Evolutionary conservation across 30 jellyfish, hydroid and myxozoan species (phyloP).

Genomic region (Chironex yamaguchii): DNA sequence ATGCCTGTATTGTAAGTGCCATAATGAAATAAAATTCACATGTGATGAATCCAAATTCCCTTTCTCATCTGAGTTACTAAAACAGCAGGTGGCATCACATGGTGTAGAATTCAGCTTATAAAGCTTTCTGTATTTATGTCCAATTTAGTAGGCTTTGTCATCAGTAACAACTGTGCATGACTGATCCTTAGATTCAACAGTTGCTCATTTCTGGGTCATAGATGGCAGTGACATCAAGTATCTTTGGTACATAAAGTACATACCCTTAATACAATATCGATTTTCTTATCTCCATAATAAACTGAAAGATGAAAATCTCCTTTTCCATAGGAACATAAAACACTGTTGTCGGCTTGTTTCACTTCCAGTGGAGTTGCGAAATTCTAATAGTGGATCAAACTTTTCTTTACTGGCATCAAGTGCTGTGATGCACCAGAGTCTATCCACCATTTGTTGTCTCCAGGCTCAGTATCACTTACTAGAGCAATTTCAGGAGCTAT

Average conservation of each 20-base stretch:
- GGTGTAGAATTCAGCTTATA: conserved; percentile 20
- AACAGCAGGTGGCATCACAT: background rate
- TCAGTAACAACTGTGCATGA: conserved; percentile 8
- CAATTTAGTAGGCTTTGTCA: conserved; percentile 3
- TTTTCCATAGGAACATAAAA: conserved; percentile 35
- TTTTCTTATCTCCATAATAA: conserved; percentile 29
- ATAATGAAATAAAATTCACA: no score
- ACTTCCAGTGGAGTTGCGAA: conserved; percentile 12
- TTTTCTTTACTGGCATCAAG: background rate
- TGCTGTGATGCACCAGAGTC: conserved; percentile 65
- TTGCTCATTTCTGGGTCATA: conserved; percentile 51
- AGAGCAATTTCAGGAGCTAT: background rate
- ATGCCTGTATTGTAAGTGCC: conserved; percentile 67
- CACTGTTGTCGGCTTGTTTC: conserved; percentile 52
- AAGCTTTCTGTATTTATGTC: conserved; percentile 58
- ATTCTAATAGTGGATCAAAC: conserved; percentile 1
- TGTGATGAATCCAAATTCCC: no score
- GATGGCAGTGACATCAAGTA: conserved; percentile 47
- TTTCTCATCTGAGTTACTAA: background rate
- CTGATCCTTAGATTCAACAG: conserved; percentile 17
- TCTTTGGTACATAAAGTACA: conserved; percentile 56
- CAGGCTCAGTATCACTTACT: background rate
- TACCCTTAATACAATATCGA: conserved; percentile 13
- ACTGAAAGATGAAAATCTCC: conserved; percentile 6
- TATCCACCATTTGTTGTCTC: conserved; percentile 43